Evolutionary conservation across 2,113 vertebrate species (phyloP).

Genomic region (Sceloporus tristichus): DNA sequence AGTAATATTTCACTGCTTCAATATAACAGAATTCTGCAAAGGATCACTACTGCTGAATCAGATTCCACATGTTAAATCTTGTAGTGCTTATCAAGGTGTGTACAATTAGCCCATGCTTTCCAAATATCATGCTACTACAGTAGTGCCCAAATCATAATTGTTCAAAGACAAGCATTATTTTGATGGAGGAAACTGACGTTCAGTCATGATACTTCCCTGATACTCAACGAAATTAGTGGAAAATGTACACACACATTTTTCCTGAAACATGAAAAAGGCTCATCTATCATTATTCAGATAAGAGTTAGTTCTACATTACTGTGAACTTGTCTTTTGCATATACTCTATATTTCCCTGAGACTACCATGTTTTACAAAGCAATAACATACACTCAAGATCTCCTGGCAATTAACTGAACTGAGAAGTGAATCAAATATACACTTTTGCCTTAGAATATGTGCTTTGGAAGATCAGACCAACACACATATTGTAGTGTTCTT

Average conservation of each 20-base stretch:
- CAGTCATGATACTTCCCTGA: background rate
- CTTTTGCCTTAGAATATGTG: background rate
- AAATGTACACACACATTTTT: background rate
- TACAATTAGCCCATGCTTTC: background rate
- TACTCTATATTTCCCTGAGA: background rate
- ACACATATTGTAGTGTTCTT: too few species aligned
- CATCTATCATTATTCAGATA: background rate
- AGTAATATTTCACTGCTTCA: background rate
- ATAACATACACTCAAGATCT: background rate
- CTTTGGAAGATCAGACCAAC: background rate
- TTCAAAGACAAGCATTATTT: background rate
- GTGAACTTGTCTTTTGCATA: too few species aligned
- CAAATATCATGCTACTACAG: background rate
- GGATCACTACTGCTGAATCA: background rate
- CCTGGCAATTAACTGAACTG: background rate
- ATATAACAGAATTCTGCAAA: background rate
- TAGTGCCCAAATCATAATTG: background rate
- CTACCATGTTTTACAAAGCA: background rate
- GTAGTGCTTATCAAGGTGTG: background rate
- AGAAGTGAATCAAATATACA: background rate
- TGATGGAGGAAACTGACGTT: background rate
- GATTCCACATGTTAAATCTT: too few species aligned
- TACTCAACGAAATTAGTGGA: background rate
- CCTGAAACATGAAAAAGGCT: background rate
- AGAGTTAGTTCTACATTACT: background rate